Conservation (phyloP, 2,113 vertebrate genomes). For the Corythornis vintsioides region DNA sequence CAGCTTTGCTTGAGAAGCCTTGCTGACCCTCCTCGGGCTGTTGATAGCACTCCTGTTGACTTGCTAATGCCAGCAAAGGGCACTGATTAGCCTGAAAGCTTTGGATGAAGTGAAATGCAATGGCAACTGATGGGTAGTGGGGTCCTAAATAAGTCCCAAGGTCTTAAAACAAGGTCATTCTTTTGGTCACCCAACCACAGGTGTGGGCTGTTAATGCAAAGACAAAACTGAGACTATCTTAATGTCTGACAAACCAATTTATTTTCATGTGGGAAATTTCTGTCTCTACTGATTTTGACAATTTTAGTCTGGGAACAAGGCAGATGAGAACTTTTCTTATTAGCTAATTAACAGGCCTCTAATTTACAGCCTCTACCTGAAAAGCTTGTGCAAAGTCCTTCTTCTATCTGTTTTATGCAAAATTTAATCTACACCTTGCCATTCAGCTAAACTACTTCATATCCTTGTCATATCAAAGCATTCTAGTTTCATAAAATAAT, state of each 20-base stretch:
- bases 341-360: background rate
- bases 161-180: background rate
- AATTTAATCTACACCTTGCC: background rate
- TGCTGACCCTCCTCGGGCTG: background rate
- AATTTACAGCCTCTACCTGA: background rate
- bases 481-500: background rate
- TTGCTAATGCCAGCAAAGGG: background rate
- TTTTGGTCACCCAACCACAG: background rate
- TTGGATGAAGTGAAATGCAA: background rate
- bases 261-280: background rate
- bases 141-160: background rate
- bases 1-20: rapidly evolving
- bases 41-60: background rate
- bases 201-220: background rate
- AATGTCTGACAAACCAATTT: background rate
- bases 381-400: background rate
- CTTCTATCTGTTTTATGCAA: background rate
- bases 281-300: background rate
- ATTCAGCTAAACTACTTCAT: background rate
- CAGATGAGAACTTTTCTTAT: background rate
- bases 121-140: background rate
- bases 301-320: background rate
- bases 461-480: background rate
- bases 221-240: background rate
- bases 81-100: background rate